Conservation (phyloP, 2,888 invertebrate species). For the Dendrolimus houi region DNA sequence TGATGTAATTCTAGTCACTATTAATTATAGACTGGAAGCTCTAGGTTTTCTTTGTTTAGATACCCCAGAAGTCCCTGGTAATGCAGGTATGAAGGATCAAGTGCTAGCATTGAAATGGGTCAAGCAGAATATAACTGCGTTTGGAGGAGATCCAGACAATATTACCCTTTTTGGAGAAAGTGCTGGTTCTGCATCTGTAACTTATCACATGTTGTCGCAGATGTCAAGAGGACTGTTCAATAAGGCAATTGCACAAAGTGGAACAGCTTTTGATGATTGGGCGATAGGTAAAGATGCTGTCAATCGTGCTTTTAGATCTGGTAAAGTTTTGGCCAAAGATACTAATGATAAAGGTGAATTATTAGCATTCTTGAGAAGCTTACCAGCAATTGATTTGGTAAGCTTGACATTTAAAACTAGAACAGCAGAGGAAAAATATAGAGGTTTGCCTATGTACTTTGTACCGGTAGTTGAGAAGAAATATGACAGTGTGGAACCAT, state of each 20-base stretch:
- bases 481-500: constrained; percentile 31
- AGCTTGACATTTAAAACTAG: constrained; percentile 28
- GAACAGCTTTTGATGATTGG: constrained; percentile 43
- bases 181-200: constrained; percentile 49
- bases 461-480: constrained; percentile 43
- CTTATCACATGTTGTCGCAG: constrained; percentile 51
- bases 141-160: constrained; percentile 47
- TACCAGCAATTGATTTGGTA: constrained; percentile 33
- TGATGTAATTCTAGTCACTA: constrained; percentile 52
- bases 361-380: constrained; percentile 28
- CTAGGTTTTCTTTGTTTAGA: constrained; percentile 37
- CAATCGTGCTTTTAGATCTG: constrained; percentile 39
- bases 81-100: constrained; percentile 56
- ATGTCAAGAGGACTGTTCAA: constrained; percentile 54
- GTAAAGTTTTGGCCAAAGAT: constrained; percentile 40
- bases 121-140: constrained; percentile 38
- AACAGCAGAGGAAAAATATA: constrained; percentile 33
- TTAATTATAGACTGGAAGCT: constrained; percentile 51
- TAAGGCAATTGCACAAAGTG: constrained; percentile 54
- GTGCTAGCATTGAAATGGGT: constrained; percentile 45
- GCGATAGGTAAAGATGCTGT: constrained; percentile 22
- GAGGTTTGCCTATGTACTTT: constrained; percentile 41
- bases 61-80: constrained; percentile 45
- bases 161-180: constrained; percentile 59
- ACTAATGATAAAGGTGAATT: constrained; percentile 34